Conservation (phyloP, 2,113 vertebrate genomes). For the Pandion haliaetus region DNA sequence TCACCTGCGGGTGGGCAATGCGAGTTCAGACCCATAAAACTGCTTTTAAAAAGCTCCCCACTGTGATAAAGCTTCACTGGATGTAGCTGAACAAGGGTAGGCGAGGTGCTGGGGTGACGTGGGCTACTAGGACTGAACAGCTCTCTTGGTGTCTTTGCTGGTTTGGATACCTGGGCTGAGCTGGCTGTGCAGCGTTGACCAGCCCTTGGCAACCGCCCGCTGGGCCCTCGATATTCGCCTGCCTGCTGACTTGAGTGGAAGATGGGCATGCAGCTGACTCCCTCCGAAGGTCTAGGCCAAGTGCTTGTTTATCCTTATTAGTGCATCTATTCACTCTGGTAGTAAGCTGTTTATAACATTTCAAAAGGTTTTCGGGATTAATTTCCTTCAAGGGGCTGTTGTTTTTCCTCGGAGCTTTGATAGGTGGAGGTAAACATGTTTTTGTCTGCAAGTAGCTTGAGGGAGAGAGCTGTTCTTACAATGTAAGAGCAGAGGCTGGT, state of each 20-base stretch:
- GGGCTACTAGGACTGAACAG: not conserved
- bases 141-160: not conserved
- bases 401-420: conserved; percentile 17
- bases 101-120: fast-evolving
- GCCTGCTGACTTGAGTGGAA: not conserved
- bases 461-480: not conserved
- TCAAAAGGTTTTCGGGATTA: not conserved
- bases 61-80: not conserved
- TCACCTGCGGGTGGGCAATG: not conserved
- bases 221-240: fast-evolving
- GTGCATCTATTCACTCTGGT: not conserved
- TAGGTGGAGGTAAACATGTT: conserved; percentile 35
- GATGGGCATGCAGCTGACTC: not conserved
- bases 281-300: not conserved
- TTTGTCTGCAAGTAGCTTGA: conserved; percentile 36
- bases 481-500: not conserved
- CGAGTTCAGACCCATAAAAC: not conserved
- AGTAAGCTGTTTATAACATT: conserved; percentile 5
- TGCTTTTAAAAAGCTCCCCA: not conserved
- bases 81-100: not conserved
- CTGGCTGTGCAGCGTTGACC: not conserved
- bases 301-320: not conserved
- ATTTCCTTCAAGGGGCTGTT: conserved; percentile 38
- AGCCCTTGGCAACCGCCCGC: not conserved
- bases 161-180: not conserved